Base-by-base conservation (phyloP, 2,797 vertebrate species). In the Harpagifer antarcticus region DNA sequence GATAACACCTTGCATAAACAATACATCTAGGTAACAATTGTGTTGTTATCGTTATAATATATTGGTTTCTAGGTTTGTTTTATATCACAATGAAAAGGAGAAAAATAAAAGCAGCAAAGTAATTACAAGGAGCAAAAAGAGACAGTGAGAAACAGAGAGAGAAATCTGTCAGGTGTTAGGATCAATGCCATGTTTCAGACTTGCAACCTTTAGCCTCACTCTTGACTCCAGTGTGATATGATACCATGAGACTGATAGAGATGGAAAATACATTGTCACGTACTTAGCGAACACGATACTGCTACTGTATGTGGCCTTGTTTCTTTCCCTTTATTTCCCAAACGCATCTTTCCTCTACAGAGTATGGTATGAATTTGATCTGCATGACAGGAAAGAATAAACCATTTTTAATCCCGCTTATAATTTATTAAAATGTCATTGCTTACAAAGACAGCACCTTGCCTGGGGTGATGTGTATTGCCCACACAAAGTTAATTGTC, bases 141-240 rank as follows among this genome's bases (percentile, higher is more conserved):
- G 74, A 76, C 33, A 74, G 47, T 73, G 52, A 76, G 75, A 90
- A 82, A 63, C 57, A 53, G 42, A 53, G 59, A 59, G 37, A 61
- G 70, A 77, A 81, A 89, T 87, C 91, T 93, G 91, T 95, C 92
- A 95, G 92, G 93, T 95, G 91, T 93, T 91, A 72, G 91, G 92
- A 95, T 94, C 92, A 94, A 94, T 95, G 92, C 91, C 83, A 87
- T 94, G 93, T 91, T 94, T 93, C 87, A 93, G 87, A 93, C 89
- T 88, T 82, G 75, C 95, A 95, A 95, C 94, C 94, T 95, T 95
- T 95, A 94, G 87, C 93, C 93, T 92, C 87, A 87, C 92, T 89
- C 92, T 89, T 94, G 91, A 92, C 93, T 94, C 86, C 60, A 42
- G 69, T 77, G 94, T 85, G 90, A 94, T 92, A 87, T 79, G 91